Conservation (phyloP, 2,113 vertebrate species). For the Eublepharis macularius region DNA sequence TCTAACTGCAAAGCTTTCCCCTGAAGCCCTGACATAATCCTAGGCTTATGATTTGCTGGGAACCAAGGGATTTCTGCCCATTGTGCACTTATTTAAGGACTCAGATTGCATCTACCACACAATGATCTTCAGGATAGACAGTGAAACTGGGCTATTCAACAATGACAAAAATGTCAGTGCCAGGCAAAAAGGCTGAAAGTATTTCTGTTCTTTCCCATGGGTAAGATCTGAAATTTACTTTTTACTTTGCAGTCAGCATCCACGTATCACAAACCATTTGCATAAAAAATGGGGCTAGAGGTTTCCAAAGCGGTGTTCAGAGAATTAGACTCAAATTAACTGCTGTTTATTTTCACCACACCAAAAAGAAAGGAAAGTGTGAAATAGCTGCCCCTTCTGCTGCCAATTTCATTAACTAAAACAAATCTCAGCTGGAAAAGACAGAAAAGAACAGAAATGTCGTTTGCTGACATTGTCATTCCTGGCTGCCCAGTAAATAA, state of each 20-base stretch:
- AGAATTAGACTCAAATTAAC: slow-evolving; percentile 52
- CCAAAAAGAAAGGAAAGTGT: slow-evolving; percentile 1
- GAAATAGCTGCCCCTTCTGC: slow-evolving; percentile 52
- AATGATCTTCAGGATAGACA: background rate
- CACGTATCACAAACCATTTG: slow-evolving; percentile 41
- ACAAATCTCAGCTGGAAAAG: slow-evolving; percentile 53
- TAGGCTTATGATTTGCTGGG: background rate
- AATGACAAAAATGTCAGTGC: slow-evolving; percentile 46
- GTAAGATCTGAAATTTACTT: slow-evolving; percentile 67
- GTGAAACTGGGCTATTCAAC: slow-evolving; percentile 36
- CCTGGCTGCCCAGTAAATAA: slow-evolving; percentile 75
- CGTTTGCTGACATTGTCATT: slow-evolving; percentile 69
- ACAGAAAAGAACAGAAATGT: slow-evolving; percentile 68
- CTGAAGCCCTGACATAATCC: slow-evolving; percentile 13
- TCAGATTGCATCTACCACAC: background rate
- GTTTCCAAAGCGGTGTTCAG: slow-evolving; percentile 29
- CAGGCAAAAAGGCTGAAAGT: slow-evolving; percentile 46
- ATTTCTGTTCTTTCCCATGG: slow-evolving; percentile 56
- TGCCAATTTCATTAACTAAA: slow-evolving; percentile 69
- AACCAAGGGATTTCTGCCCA: background rate
- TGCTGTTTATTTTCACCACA: slow-evolving; percentile 43
- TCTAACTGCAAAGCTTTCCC: background rate
- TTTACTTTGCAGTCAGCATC: slow-evolving; percentile 46
- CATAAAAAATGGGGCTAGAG: slow-evolving; percentile 24
- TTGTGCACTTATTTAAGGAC: background rate